Evolutionary conservation across 1,140 invertebrate genomes (phyloP).

Genomic region (Manduca sexta): DNA sequence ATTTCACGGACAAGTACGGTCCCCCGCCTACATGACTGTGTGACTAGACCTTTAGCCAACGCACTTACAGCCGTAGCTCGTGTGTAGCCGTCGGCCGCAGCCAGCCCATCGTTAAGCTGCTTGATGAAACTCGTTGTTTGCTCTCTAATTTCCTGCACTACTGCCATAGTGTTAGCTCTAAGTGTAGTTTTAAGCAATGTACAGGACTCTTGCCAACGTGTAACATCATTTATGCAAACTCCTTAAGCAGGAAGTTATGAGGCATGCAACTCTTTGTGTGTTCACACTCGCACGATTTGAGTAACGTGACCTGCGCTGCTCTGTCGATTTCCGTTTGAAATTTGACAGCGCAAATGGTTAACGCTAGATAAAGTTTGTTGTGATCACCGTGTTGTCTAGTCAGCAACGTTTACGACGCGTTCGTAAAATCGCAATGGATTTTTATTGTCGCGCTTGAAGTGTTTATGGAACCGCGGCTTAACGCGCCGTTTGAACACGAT

Average conservation of each 20-base stretch:
- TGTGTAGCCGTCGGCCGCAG: constrained; percentile 24
- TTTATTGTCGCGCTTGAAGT: constrained; percentile 9
- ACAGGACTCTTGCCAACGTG: constrained; percentile 17
- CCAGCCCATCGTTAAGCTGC: constrained; percentile 42
- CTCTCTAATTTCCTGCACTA: constrained; percentile 50
- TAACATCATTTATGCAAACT: constrained; percentile 4
- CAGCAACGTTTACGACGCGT: constrained; percentile 33
- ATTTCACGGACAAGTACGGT: too few species aligned
- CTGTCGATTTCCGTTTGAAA: neutral
- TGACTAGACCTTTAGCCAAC: too few species aligned
- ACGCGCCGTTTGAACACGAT: constrained; percentile 13
- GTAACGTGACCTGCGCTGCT: too few species aligned
- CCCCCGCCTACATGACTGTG: too few species aligned
- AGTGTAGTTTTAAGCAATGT: constrained; percentile 42
- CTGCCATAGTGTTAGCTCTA: constrained; percentile 52
- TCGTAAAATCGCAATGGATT: constrained; percentile 30
- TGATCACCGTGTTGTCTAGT: constrained; percentile 32
- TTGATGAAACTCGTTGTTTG: constrained; percentile 53
- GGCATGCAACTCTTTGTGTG: constrained; percentile 23
- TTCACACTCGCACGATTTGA: neutral
- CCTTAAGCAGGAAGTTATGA: constrained; percentile 37
- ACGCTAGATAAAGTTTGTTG: constrained; percentile 12
- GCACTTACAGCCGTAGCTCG: neutral
- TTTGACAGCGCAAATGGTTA: constrained; percentile 6
- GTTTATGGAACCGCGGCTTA: constrained; percentile 27